Evolutionary conservation across 2,888 invertebrate genomes (phyloP), one percentile per base, ranked within the genome.

Genomic region (Drosophila suboccidentalis): DNA sequence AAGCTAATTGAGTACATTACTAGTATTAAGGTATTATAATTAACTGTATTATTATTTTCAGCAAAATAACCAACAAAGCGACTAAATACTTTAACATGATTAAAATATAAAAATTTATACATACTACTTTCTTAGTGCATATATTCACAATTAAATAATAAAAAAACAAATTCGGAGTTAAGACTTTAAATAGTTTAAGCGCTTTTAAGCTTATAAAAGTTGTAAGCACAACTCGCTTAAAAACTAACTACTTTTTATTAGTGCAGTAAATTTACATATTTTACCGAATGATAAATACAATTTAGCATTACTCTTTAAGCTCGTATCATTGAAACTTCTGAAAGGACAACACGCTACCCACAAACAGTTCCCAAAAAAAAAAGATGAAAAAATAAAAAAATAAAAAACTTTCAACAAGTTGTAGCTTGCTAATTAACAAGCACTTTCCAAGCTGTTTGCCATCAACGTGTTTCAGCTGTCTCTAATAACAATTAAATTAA

Each of bases 401-500:
- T 47, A 22, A 15, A 43, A 34, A 32, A 55, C 39, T 54, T 58
- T 41, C 71, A 63, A 73, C 74, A 80, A 75, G 80, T 72, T 84
- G 71, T 57, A 69, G 69, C 63, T 63, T 47, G 64, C 74, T 86
- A 87, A 87, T 89, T 86, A 87, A 84, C 71, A 85, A 75, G 62
- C 78, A 74, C 72, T 87, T 71, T 66, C 43, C 55, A 50, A 59
- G 55, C 66, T 72, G 65, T 60, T 47, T 59, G 64, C 66, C 67
- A 71, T 29, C 62, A 36, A 43, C 55, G 38, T 63, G 70, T 65
- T 57, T 74, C 62, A 77, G 68, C 65, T 74, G 72, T 71, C 82
- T 53, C 67, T 80, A 84, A 89, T 78, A 89, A 80, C 78, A 86
- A 89, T 82, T 85, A 78, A 89, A 89, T 87, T 76, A 72, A 78